These are phyloP conservation scores for Anoplopoma fimbria DNA, from an alignment of 2,113 vertebrate species.

Conservation along the genomic window DNA sequence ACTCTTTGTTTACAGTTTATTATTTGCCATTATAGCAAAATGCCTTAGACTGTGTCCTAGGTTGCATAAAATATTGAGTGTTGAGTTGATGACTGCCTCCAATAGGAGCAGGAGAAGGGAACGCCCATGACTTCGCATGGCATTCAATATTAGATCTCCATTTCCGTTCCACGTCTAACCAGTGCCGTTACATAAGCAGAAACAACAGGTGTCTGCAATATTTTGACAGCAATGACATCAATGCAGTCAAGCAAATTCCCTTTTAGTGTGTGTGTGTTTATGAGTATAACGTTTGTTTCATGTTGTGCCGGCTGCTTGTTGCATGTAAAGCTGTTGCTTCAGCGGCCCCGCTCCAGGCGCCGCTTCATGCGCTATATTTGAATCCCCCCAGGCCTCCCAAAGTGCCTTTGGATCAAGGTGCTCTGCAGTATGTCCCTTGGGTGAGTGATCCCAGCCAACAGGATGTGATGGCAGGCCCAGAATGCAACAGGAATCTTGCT, in stretches of 20 bases:
- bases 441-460: slow-evolving; percentile 66
- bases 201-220: slow-evolving; percentile 73
- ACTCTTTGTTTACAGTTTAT: not conserved
- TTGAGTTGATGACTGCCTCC: slow-evolving; percentile 3
- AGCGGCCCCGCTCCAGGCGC: slow-evolving; percentile 47
- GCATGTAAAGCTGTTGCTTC: slow-evolving; percentile 42
- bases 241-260: slow-evolving; percentile 52
- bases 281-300: slow-evolving; percentile 53
- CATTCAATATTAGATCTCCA: slow-evolving; percentile 55
- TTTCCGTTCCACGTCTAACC: slow-evolving; percentile 57
- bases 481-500: slow-evolving; percentile 78
- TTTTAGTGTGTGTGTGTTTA: slow-evolving; percentile 50
- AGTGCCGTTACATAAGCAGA: slow-evolving; percentile 66
- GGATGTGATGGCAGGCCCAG: slow-evolving; percentile 80
- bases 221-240: slow-evolving; percentile 57
- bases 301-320: slow-evolving; percentile 59
- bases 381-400: slow-evolving; percentile 48
- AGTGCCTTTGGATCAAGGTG: slow-evolving; percentile 78
- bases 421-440: slow-evolving; percentile 68
- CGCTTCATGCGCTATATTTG: slow-evolving; percentile 75
- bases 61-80: not conserved
- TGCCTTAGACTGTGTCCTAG: not conserved
- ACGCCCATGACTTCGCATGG: slow-evolving; percentile 44
- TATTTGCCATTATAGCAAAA: slow-evolving; percentile 1
- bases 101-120: slow-evolving; percentile 7